Percentiles rank a stretch among this genome's conserved stretches.
Evolutionary conservation across 1,140 invertebrate species (phyloP).

Genomic region (Papilio polyxenes): DNA sequence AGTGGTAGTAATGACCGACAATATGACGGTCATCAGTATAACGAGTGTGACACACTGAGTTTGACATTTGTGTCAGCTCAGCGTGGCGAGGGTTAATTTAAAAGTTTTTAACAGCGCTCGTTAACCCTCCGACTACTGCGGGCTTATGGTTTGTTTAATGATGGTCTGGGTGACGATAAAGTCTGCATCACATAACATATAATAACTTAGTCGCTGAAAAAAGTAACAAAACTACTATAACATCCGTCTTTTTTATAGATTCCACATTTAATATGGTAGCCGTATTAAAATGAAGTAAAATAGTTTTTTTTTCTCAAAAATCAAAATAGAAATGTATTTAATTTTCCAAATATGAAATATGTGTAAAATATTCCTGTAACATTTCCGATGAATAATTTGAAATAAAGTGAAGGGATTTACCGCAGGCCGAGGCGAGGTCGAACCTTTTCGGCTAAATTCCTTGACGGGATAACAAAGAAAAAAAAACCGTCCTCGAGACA

Average conservation of each 20-base stretch:
- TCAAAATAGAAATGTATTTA: neutral
- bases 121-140: neutral
- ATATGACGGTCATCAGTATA: constrained; percentile 8
- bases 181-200: neutral
- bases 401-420: constrained; percentile 3
- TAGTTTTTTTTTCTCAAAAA: neutral
- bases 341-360: neutral
- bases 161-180: neutral
- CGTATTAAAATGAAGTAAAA: too few relatives aligned
- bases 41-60: neutral
- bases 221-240: too few relatives aligned
- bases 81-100: neutral
- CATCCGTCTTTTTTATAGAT: too few relatives aligned
- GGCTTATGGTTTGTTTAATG: constrained; percentile 6
- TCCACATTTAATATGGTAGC: too few relatives aligned
- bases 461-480: constrained; percentile 16
- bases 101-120: constrained; percentile 3
- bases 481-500: neutral
- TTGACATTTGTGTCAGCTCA: neutral
- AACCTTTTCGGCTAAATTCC: neutral
- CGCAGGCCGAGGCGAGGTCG: neutral
- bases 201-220: neutral
- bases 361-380: neutral
- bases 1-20: neutral
- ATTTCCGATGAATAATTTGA: constrained; percentile 19